Evolutionary conservation across 2,113 vertebrate genomes (phyloP).

Genomic region (Scalopus aquaticus): DNA sequence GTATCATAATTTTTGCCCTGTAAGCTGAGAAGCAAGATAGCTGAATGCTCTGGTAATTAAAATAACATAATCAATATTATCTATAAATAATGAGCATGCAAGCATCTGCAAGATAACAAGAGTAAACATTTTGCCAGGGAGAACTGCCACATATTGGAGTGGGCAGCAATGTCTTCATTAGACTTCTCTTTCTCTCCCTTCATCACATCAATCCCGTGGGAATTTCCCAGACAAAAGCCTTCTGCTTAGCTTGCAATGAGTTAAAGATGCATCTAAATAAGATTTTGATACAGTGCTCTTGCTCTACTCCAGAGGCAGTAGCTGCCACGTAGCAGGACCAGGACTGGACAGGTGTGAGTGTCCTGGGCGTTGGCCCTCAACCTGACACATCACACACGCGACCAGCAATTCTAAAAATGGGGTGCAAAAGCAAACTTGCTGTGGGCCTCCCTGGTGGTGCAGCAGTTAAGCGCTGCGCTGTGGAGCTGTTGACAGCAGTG

Average conservation of each 20-base stretch:
- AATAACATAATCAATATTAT: constrained; percentile 35
- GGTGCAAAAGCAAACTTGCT: too few species aligned
- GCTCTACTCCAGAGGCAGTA: not conserved
- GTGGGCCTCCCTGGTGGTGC: too few species aligned
- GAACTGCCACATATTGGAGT: not conserved
- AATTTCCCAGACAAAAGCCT: constrained; percentile 29
- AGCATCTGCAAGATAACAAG: not conserved
- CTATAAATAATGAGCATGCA: not conserved
- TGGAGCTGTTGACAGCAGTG: too few species aligned
- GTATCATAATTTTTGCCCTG: not conserved
- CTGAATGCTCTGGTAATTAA: constrained; percentile 13
- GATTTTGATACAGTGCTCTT: not conserved
- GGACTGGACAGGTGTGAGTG: not conserved
- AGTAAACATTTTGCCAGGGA: not conserved
- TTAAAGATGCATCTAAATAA: not conserved
- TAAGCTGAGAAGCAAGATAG: not conserved
- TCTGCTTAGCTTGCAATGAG: constrained; percentile 6
- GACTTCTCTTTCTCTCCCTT: not conserved
- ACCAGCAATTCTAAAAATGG: too few species aligned
- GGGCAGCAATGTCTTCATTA: not conserved
- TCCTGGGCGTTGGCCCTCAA: not conserved
- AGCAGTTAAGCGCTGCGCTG: too few species aligned
- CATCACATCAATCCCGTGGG: not conserved
- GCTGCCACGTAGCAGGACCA: not conserved
- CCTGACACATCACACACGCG: not conserved